These are phyloP conservation scores for Epistrophe eligans DNA, from an alignment of 2,888 invertebrate species.

Conservation along the genomic window DNA sequence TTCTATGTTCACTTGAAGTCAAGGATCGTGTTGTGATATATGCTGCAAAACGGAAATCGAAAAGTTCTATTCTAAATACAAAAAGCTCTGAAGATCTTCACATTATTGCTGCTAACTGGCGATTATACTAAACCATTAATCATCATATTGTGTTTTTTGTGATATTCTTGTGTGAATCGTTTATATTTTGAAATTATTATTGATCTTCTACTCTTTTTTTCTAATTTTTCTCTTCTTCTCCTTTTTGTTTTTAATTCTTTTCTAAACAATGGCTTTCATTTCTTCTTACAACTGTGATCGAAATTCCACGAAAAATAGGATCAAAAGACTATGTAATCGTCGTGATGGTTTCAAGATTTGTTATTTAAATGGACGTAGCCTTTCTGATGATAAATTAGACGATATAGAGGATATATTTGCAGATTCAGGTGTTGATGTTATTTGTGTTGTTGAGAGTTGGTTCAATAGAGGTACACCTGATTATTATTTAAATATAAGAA, in stretches of 20 bases:
- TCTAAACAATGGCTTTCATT: background rate
- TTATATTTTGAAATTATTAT: background rate
- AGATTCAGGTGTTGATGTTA: background rate
- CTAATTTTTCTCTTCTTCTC: background rate
- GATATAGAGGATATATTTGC: background rate
- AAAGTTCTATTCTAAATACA: too few relatives aligned
- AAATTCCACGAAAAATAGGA: background rate
- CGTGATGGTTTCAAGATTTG: background rate
- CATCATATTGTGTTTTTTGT: too few relatives aligned
- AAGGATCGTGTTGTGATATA: too few relatives aligned
- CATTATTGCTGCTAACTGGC: too few relatives aligned
- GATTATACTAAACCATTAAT: too few relatives aligned
- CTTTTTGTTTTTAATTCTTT: background rate
- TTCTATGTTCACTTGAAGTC: too few relatives aligned
- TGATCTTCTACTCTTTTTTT: background rate
- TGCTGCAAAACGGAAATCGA: too few relatives aligned
- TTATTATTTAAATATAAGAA: background rate
- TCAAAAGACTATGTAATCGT: background rate
- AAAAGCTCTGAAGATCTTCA: too few relatives aligned
- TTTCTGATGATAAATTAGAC: background rate
- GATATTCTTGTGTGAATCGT: background rate
- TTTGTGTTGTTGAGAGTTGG: background rate
- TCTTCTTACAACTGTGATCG: background rate
- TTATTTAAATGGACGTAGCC: background rate
- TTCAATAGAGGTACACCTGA: background rate